Conservation (phyloP, 2,113 vertebrate genomes). For the Vimba vimba region DNA sequence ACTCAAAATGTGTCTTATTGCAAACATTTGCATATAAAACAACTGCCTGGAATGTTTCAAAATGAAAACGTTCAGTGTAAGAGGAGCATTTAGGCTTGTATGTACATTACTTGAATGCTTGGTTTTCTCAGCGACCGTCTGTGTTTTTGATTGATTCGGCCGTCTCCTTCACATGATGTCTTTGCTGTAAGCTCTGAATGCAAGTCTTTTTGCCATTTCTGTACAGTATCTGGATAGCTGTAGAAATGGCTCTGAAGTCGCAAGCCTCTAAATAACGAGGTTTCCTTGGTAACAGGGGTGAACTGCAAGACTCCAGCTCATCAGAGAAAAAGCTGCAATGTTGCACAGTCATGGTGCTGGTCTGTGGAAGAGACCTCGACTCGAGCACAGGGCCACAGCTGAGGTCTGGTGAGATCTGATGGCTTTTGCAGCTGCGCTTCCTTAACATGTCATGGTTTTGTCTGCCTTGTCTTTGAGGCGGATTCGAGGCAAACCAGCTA, state of each 20-base stretch:
- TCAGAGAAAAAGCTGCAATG: conserved; percentile 25
- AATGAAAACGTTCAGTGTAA: neutral
- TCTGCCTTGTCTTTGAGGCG: neutral
- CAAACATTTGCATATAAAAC: neutral
- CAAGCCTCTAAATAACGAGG: conserved; percentile 31
- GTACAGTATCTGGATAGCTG: conserved; percentile 34
- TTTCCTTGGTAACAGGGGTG: conserved; percentile 58
- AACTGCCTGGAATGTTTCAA: neutral
- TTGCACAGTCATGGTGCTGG: conserved; percentile 3
- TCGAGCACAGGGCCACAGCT: neutral
- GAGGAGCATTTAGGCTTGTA: neutral
- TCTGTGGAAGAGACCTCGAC: neutral
- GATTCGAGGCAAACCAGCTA: neutral
- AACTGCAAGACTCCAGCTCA: conserved; percentile 23
- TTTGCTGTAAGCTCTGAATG: conserved; percentile 19
- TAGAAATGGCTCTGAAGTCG: conserved; percentile 24
- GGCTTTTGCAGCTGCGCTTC: conserved; percentile 31
- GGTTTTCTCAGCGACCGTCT: neutral
- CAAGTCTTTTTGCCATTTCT: conserved; percentile 26
- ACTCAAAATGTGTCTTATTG: neutral
- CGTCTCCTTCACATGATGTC: neutral
- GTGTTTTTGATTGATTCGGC: neutral
- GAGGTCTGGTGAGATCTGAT: conserved; percentile 11
- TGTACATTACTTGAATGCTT: neutral
- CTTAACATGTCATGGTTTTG: neutral